phyloP scores from a whole-genome alignment of 1,140 invertebrate species.

The Manduca sexta region DNA sequence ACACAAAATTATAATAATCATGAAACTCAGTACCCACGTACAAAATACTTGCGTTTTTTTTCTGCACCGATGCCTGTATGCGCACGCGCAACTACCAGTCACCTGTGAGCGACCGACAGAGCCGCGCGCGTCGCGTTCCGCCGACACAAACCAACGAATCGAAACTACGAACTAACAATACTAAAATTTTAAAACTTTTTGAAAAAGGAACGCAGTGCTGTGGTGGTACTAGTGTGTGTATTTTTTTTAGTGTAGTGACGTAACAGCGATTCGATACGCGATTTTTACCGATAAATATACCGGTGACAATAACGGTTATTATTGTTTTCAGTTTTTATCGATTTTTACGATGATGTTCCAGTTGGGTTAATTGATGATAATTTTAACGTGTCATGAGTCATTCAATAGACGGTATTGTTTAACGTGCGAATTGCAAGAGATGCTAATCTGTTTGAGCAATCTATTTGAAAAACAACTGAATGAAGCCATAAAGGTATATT shows the following conservation, averaged over 20 bases:
- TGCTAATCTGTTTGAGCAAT: no score
- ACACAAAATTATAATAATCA: slow-evolving; percentile 6
- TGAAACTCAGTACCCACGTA: slow-evolving; percentile 26
- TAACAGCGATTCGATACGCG: slow-evolving; percentile 45
- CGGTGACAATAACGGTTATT: slow-evolving; percentile 45
- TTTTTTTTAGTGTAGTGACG: slow-evolving; percentile 34
- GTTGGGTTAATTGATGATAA: no score
- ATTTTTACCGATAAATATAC: slow-evolving; percentile 29
- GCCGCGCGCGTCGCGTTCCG: slow-evolving; percentile 40
- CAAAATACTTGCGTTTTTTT: slow-evolving; percentile 16
- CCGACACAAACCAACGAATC: slow-evolving; percentile 29
- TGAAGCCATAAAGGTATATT: no score
- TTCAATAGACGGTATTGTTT: no score
- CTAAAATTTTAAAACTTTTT: slow-evolving; percentile 10
- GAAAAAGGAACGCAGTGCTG: slow-evolving; percentile 26
- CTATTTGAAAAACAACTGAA: no score
- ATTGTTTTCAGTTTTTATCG: slow-evolving; percentile 1
- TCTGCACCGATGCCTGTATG: slow-evolving; percentile 10
- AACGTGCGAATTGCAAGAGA: no score
- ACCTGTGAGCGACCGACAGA: slow-evolving; percentile 52
- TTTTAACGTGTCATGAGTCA: no score
- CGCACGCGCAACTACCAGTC: slow-evolving; percentile 44
- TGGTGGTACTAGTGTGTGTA: slow-evolving; percentile 18
- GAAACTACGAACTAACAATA: slow-evolving; percentile 34
- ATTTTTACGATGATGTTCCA: no score